A percentile compares a stretch with the other conserved stretches of the same genome.
phyloP scores from a whole-genome alignment of 2,113 vertebrate genomes.

The Leuciscus idus region DNA sequence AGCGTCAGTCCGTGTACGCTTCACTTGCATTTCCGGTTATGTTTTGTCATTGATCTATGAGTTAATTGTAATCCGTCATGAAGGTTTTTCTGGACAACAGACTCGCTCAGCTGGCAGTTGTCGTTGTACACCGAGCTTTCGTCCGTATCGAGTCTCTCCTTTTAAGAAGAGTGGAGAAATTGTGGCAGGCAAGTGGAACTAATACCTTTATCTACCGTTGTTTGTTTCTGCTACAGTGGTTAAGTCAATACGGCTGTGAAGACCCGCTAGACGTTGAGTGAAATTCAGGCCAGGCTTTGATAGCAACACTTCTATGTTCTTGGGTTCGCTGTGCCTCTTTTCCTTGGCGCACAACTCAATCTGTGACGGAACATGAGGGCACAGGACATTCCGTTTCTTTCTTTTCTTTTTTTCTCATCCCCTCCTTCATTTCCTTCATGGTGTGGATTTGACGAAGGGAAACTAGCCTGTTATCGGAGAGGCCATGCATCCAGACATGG shows the following conservation, averaged over 20 bases:
- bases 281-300: slow-evolving; percentile 43
- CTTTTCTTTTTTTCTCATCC: background rate
- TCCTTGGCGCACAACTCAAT: slow-evolving; percentile 20
- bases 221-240: slow-evolving; percentile 55
- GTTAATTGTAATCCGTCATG: background rate
- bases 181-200: slow-evolving; percentile 44
- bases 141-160: slow-evolving; percentile 9
- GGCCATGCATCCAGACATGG: slow-evolving; percentile 48
- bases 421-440: slow-evolving; percentile 35
- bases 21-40: background rate
- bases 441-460: slow-evolving; percentile 36
- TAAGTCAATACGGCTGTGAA: slow-evolving; percentile 53
- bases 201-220: slow-evolving; percentile 54
- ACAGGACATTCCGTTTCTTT: background rate
- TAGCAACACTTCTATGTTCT: background rate
- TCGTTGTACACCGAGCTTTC: background rate
- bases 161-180: slow-evolving; percentile 23
- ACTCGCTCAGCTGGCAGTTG: background rate
- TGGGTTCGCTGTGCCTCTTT: slow-evolving; percentile 11
- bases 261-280: slow-evolving; percentile 28
- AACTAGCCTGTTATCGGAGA: slow-evolving; percentile 44
- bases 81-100: background rate
- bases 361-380: background rate
- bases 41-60: slow-evolving; percentile 7
- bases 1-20: background rate